Conservation (phyloP, 2,113 vertebrate species). For the Craseonycteris thonglongyai region DNA sequence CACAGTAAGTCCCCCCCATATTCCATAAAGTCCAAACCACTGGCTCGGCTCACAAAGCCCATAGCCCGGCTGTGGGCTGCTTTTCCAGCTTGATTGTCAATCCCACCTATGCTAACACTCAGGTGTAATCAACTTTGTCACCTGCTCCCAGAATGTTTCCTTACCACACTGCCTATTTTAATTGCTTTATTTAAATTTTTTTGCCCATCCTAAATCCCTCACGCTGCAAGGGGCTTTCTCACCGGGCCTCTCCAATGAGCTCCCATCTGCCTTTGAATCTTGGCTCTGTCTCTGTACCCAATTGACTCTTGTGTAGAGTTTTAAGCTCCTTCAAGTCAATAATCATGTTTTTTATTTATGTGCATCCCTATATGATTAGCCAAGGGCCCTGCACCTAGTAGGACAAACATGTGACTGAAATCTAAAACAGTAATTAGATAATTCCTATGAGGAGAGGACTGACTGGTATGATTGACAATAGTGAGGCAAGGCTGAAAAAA, state of each 20-base stretch:
- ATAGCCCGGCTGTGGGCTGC: too few species aligned
- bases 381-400: background rate
- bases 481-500: background rate
- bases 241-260: too few species aligned
- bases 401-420: background rate
- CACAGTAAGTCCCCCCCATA: background rate
- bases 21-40: background rate
- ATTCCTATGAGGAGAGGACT: background rate
- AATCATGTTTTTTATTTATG: background rate
- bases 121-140: background rate
- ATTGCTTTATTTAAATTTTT: background rate
- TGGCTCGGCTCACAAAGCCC: background rate
- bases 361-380: background rate
- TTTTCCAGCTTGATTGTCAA: rapidly evolving
- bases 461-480: background rate
- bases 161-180: background rate
- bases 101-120: background rate
- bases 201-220: background rate
- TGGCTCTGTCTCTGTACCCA: background rate
- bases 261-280: background rate
- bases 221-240: background rate
- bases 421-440: background rate
- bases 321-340: background rate
- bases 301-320: background rate
- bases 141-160: background rate